Conservation (phyloP, 1,140 invertebrate species). For the Polyergus mexicanus region DNA sequence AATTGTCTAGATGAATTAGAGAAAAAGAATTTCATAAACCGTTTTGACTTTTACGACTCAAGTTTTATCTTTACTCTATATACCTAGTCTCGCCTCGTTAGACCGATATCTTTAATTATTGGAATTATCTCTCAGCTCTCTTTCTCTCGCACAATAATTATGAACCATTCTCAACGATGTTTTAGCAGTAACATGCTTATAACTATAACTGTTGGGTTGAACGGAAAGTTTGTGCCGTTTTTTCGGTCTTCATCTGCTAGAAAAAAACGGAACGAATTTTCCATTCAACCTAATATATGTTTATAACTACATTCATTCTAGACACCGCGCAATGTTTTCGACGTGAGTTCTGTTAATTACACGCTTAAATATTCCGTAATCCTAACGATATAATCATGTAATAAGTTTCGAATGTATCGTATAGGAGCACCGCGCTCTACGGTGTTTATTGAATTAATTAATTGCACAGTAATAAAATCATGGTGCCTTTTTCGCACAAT, state of each 20-base stretch:
- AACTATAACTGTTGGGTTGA: neutral
- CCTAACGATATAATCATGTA: conserved; percentile 81
- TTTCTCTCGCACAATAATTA: conserved; percentile 25
- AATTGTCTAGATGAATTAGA: neutral
- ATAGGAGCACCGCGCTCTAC: conserved; percentile 68
- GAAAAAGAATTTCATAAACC: neutral
- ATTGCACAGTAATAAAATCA: conserved; percentile 67
- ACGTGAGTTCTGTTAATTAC: conserved; percentile 76
- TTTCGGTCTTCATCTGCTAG: too few species aligned
- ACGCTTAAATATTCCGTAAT: conserved; percentile 40
- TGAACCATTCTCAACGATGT: neutral
- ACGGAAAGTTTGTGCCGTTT: too few species aligned
- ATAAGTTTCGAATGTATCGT: conserved; percentile 71
- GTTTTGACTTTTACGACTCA: conserved; percentile 48
- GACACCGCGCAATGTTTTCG: conserved; percentile 34
- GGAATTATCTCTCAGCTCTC: conserved; percentile 29
- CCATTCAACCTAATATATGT: conserved; percentile 8
- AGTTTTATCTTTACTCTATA: conserved; percentile 6
- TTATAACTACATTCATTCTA: conserved; percentile 50
- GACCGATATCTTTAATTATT: conserved; percentile 27
- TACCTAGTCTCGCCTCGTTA: neutral
- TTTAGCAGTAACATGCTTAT: conserved; percentile 57
- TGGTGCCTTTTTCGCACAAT: neutral
- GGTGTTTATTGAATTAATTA: conserved; percentile 80
- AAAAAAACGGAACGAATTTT: too few species aligned